These are phyloP conservation scores for Hydrotaea cyrtoneurina DNA, from an alignment of 2,888 invertebrate species.

Conservation along the genomic window DNA sequence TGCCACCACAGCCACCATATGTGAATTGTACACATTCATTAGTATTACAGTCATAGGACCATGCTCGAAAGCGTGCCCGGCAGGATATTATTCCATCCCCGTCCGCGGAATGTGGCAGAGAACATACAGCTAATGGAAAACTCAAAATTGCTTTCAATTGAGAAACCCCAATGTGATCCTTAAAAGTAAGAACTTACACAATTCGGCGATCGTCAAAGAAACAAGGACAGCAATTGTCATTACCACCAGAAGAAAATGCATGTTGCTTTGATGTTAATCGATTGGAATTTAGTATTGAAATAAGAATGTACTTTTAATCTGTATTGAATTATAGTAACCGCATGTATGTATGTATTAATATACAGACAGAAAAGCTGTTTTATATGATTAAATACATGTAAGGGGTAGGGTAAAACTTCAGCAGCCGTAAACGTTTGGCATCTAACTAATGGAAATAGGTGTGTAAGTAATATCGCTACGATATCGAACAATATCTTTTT, in stretches of 20 bases:
- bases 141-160: background rate
- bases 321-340: background rate
- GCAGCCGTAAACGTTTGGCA: too few species aligned
- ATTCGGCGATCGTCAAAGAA: constrained; percentile 63
- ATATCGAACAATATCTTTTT: too few species aligned
- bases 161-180: background rate
- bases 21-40: constrained; percentile 70
- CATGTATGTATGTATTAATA: background rate
- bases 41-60: constrained; percentile 67
- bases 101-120: constrained; percentile 63
- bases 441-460: too few species aligned
- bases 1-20: constrained; percentile 74
- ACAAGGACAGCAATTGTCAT: constrained; percentile 67
- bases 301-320: background rate
- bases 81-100: constrained; percentile 71
- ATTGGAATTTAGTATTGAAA: background rate
- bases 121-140: constrained; percentile 68
- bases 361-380: too few species aligned
- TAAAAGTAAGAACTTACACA: constrained; percentile 66
- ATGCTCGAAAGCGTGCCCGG: constrained; percentile 71
- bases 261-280: constrained; percentile 26
- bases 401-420: too few species aligned
- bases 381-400: too few species aligned
- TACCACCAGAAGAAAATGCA: constrained; percentile 57
- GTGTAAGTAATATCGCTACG: too few species aligned